Evolutionary conservation across 2,797 vertebrate species (phyloP).

Genomic region (Monodelphis domestica): DNA sequence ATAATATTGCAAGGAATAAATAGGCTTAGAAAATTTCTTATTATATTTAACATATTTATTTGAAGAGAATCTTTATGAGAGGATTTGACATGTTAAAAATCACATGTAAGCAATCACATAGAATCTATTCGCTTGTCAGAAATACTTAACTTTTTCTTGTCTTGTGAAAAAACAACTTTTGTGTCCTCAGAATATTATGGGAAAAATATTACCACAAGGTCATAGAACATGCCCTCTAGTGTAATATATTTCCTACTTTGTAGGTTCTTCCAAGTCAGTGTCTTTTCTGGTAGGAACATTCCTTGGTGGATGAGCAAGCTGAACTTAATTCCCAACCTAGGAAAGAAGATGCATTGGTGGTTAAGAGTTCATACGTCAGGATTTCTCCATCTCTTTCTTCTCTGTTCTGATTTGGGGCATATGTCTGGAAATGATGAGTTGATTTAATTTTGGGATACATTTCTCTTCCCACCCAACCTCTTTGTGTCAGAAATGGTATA

Average conservation of each 20-base stretch:
- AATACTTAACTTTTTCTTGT: background rate
- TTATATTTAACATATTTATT: background rate
- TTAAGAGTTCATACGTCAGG: conserved; percentile 60
- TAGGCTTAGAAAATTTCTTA: conserved; percentile 5
- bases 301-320: background rate
- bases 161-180: background rate
- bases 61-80: background rate
- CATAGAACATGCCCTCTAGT: background rate
- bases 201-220: conserved; percentile 17
- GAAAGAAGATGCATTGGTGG: conserved; percentile 58
- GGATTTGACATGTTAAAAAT: conserved; percentile 5
- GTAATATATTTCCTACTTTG: conserved; percentile 15
- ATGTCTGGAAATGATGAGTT: conserved; percentile 72
- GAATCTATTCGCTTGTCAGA: conserved; percentile 33
- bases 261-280: conserved; percentile 8
- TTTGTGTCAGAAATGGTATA: conserved; percentile 62
- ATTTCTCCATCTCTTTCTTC: conserved; percentile 49
- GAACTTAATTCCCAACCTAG: conserved; percentile 55
- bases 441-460: conserved; percentile 67
- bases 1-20: conserved; percentile 2
- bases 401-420: conserved; percentile 47
- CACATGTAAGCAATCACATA: background rate
- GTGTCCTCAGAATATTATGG: background rate
- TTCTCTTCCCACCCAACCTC: conserved; percentile 62
- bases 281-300: conserved; percentile 38